phyloP scores from a whole-genome alignment of 2,888 invertebrate genomes.

The Apodemia duryi region DNA sequence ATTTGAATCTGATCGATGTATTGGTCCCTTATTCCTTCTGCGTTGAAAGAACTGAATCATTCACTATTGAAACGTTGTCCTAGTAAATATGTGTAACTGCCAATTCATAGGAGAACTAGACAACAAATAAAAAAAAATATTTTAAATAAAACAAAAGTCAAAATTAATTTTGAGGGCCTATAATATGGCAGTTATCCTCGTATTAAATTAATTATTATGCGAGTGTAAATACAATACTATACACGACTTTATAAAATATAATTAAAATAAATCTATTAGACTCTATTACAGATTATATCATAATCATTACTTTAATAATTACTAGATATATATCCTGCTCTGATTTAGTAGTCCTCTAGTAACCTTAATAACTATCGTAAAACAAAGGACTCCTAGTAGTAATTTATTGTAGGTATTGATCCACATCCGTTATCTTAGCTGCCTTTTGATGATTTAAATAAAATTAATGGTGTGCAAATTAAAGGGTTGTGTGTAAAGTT shows the following conservation, averaged over 20 bases:
- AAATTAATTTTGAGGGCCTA: slow-evolving; percentile 35
- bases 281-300: slow-evolving; percentile 69
- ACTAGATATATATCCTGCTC: slow-evolving; percentile 64
- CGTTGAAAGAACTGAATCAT: slow-evolving; percentile 69
- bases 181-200: slow-evolving; percentile 61
- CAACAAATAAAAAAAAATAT: slow-evolving; percentile 13
- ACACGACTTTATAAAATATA: slow-evolving; percentile 65
- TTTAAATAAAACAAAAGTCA: slow-evolving; percentile 5
- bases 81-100: slow-evolving; percentile 63
- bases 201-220: slow-evolving; percentile 53
- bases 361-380: slow-evolving; percentile 49
- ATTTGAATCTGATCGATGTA: slow-evolving; percentile 49
- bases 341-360: slow-evolving; percentile 73
- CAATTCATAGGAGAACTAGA: slow-evolving; percentile 47
- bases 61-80: slow-evolving; percentile 60
- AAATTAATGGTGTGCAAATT: slow-evolving; percentile 74
- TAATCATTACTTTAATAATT: slow-evolving; percentile 72
- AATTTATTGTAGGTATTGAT: slow-evolving; percentile 44
- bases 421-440: slow-evolving; percentile 43
- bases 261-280: slow-evolving; percentile 71
- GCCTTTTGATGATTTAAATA: slow-evolving; percentile 55
- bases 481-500: slow-evolving; percentile 80
- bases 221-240: slow-evolving; percentile 65
- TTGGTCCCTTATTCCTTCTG: slow-evolving; percentile 65
- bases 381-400: slow-evolving; percentile 50